Percentiles rank a stretch among this genome's conserved stretches.
These are phyloP conservation scores for Papilio protenor DNA, from an alignment of 2,888 invertebrate genomes.

Conservation along the genomic window DNA sequence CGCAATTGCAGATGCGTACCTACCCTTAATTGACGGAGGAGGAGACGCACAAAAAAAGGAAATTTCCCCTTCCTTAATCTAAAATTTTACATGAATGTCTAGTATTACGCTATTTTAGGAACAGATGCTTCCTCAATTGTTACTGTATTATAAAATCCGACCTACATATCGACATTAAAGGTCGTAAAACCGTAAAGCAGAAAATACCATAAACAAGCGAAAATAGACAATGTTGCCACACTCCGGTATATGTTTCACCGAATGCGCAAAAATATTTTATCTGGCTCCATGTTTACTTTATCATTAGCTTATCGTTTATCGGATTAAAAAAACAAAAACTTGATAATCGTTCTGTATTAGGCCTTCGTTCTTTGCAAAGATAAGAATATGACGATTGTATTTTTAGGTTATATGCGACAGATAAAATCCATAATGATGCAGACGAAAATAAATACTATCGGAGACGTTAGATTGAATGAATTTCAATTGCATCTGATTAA, in stretches of 20 bases:
- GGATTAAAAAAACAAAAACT: constrained; percentile 26
- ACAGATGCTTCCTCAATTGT: no score
- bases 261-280: constrained; percentile 7
- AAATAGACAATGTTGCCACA: not conserved
- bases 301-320: constrained; percentile 23
- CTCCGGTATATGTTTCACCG: not conserved
- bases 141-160: no score
- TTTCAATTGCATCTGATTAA: no score
- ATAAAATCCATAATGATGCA: no score
- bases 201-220: not conserved
- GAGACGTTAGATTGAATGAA: no score
- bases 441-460: no score
- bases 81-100: no score
- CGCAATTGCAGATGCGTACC: no score
- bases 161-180: not conserved
- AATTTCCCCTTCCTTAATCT: no score
- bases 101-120: no score
- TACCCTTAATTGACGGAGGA: no score
- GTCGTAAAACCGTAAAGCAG: not conserved
- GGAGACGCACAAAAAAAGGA: no score
- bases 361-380: not conserved
- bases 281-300: constrained; percentile 23
- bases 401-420: not conserved
- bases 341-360: not conserved
- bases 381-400: not conserved